A percentile compares a stretch with the other conserved stretches of the same genome.
Conservation (phyloP, 2,113 vertebrate species). For the Mesoclemmys tuberculata region DNA sequence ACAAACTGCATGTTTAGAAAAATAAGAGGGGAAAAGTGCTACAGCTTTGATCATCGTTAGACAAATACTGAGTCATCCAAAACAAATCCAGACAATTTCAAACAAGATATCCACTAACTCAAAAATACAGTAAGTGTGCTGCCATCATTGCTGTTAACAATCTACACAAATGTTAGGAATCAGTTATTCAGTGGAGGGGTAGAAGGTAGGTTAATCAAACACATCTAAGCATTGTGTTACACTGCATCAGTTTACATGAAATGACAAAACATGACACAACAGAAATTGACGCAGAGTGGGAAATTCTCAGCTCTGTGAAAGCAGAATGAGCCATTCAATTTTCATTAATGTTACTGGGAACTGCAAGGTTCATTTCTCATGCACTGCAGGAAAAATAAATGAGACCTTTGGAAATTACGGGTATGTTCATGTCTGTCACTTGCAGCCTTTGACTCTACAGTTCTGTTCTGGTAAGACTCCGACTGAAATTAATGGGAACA, state of each 20-base stretch:
- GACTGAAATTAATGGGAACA: neutral
- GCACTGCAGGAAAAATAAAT: neutral
- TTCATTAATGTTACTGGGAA: neutral
- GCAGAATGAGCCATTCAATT: neutral
- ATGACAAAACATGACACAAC: neutral
- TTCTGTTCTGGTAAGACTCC: neutral
- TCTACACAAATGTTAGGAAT: neutral
- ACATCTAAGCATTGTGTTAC: accelerated
- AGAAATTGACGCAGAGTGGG: neutral
- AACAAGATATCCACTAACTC: accelerated
- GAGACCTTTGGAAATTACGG: neutral
- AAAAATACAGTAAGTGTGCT: neutral
- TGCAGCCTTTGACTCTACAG: neutral
- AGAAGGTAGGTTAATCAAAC: neutral
- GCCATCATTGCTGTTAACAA: neutral
- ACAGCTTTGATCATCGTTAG: neutral
- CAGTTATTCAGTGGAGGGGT: neutral
- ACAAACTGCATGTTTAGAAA: neutral
- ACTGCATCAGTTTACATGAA: neutral
- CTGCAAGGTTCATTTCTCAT: neutral
- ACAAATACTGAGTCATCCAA: neutral
- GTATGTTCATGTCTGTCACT: neutral
- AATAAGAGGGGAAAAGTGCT: neutral
- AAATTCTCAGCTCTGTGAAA: neutral
- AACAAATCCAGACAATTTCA: neutral